Conservation (phyloP, 2,113 vertebrate genomes). For the Eretmochelys imbricata region DNA sequence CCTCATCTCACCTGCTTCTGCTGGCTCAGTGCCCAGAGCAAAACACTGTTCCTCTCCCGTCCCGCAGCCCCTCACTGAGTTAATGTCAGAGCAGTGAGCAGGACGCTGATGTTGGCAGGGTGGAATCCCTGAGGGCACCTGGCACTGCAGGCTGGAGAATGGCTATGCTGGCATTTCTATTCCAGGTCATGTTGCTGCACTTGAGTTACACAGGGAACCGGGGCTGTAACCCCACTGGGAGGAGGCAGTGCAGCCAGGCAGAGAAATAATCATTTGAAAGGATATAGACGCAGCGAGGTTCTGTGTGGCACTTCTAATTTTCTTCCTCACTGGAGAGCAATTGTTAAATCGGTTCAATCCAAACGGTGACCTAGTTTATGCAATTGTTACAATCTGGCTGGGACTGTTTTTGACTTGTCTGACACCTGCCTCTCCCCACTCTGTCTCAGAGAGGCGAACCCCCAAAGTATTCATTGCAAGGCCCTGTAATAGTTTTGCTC, state of each 20-base stretch:
- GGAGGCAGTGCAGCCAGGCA: neutral
- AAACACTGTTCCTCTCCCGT: neutral
- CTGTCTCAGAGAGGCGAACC: neutral
- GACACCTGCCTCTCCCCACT: neutral
- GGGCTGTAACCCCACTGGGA: neutral
- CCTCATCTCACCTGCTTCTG: neutral
- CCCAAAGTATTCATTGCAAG: neutral
- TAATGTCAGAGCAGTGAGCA: neutral
- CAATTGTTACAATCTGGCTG: neutral
- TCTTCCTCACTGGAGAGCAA: neutral
- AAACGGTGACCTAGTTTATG: neutral
- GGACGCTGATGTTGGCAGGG: neutral
- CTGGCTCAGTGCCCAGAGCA: neutral
- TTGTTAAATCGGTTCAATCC: neutral
- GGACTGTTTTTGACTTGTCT: neutral
- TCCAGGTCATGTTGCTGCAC: neutral
- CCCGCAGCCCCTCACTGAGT: neutral
- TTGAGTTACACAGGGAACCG: neutral
- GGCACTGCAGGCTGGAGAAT: neutral
- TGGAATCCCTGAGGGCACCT: neutral
- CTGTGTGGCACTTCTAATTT: neutral
- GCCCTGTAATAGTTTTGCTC: neutral
- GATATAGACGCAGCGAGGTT: neutral
- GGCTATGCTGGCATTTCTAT: neutral
- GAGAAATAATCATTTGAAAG: neutral